phyloP scores from a whole-genome alignment of 2,888 invertebrate species.

The Dilophus febrilis region DNA sequence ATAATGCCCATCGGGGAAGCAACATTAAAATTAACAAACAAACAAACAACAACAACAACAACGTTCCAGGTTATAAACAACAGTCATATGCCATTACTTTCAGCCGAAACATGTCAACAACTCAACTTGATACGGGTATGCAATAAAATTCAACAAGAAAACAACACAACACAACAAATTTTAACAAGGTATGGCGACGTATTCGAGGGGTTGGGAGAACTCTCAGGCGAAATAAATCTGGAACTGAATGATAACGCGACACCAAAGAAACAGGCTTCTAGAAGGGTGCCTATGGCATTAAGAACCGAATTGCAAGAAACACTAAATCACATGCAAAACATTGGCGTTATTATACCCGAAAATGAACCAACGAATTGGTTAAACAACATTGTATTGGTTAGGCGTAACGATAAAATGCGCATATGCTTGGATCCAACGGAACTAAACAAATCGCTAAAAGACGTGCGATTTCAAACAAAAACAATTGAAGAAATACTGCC shows the following conservation, averaged over 20 bases:
- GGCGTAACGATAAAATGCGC: constrained; percentile 5
- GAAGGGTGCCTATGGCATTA: not conserved
- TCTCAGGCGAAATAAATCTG: constrained; percentile 4
- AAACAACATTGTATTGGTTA: constrained; percentile 6
- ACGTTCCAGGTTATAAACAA: not conserved
- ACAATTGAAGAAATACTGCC: constrained; percentile 7
- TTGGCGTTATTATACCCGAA: constrained; percentile 2
- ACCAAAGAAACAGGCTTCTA: not conserved
- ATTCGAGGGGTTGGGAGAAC: constrained; percentile 6
- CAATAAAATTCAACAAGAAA: not conserved
- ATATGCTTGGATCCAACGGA: constrained; percentile 5
- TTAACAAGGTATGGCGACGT: constrained; percentile 2
- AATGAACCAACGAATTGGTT: constrained; percentile 5
- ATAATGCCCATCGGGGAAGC: not conserved
- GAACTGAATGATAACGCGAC: constrained; percentile 3
- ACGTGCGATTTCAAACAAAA: constrained; percentile 3
- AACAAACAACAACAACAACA: not conserved
- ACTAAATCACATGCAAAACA: not conserved
- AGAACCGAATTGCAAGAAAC: not conserved
- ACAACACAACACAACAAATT: not conserved
- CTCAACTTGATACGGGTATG: not conserved
- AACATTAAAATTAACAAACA: not conserved
- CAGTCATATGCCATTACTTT: not conserved
- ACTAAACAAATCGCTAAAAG: constrained; percentile 6
- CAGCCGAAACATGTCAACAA: not conserved